A percentile compares a stretch with the other conserved stretches of the same genome.
phyloP scores from a whole-genome alignment of 2,888 invertebrate species.

The Aplocera efformata region DNA sequence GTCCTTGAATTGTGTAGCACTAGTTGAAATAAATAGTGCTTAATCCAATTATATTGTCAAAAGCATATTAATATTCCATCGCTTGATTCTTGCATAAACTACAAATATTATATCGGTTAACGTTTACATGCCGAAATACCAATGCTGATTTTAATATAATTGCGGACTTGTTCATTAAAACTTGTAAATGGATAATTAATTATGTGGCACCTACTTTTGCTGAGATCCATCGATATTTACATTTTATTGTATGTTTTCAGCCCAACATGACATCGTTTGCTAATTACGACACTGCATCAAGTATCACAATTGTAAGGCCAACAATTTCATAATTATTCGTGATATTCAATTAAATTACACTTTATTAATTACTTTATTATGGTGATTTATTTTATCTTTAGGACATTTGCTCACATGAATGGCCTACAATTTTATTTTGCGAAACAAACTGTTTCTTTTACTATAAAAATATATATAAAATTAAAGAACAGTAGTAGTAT shows the following conservation, averaged over 20 bases:
- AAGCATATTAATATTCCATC: constrained; percentile 17
- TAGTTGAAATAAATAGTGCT: constrained; percentile 8
- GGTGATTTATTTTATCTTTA: too few relatives aligned
- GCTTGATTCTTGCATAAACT: constrained; percentile 5
- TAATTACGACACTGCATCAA: constrained; percentile 6
- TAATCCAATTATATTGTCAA: constrained; percentile 14
- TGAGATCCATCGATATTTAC: constrained; percentile 2
- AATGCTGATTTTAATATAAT: constrained; percentile 24
- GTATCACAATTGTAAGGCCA: constrained; percentile 1
- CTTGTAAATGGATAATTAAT: constrained; percentile 25
- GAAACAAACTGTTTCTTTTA: too few relatives aligned
- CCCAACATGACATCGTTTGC: constrained; percentile 5
- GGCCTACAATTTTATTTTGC: too few relatives aligned
- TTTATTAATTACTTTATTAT: too few relatives aligned
- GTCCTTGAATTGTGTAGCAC: constrained; percentile 10
- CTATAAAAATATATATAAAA: too few relatives aligned
- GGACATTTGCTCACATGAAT: too few relatives aligned
- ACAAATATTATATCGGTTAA: constrained; percentile 12
- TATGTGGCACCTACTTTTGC: constrained; percentile 15
- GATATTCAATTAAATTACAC: too few relatives aligned
- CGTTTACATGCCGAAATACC: constrained; percentile 16
- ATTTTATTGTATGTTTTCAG: constrained; percentile 13
- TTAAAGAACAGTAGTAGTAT: too few relatives aligned
- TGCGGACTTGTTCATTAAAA: constrained; percentile 20
- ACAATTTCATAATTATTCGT: too few relatives aligned